These are phyloP conservation scores for Sicus ferrugineus DNA, from an alignment of 2,888 invertebrate genomes.

Conservation along the genomic window DNA sequence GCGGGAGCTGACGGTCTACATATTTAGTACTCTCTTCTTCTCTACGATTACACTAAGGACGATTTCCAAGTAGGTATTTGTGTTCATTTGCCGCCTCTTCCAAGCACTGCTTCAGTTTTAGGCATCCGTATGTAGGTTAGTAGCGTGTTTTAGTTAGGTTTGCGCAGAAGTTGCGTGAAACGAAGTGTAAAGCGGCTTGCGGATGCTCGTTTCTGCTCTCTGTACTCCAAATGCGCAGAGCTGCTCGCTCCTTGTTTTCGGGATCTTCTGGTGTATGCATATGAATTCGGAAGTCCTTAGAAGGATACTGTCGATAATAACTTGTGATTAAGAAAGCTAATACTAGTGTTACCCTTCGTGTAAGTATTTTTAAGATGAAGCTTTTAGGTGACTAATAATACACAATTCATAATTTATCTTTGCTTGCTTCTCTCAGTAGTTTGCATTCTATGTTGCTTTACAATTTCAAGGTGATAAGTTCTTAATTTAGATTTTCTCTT, in stretches of 20 bases:
- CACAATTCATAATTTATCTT: constrained; percentile 10
- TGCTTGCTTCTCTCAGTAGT: constrained; percentile 1
- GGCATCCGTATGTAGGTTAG: background rate
- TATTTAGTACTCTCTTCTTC: constrained; percentile 6
- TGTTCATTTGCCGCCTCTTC: constrained; percentile 24
- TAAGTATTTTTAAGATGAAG: background rate
- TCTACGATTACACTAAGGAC: constrained; percentile 33
- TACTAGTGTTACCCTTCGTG: constrained; percentile 6
- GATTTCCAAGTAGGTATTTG: constrained; percentile 31
- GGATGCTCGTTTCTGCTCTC: background rate
- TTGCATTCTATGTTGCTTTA: constrained; percentile 7
- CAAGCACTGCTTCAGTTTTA: constrained; percentile 12
- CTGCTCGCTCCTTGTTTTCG: too few species aligned
- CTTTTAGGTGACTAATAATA: background rate
- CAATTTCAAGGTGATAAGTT: background rate
- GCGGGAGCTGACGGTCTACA: background rate
- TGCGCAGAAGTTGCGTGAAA: constrained; percentile 3
- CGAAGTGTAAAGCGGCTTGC: constrained; percentile 25
- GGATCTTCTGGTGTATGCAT: too few species aligned
- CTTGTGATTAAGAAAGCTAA: constrained; percentile 24
- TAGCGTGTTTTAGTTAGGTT: constrained; percentile 5
- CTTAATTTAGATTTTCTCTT: background rate
- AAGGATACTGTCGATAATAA: constrained; percentile 6
- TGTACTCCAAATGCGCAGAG: background rate
- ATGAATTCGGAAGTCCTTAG: too few species aligned